These are phyloP conservation scores for Percina caprodes DNA, from an alignment of 2,113 vertebrate genomes.

Conservation along the genomic window DNA sequence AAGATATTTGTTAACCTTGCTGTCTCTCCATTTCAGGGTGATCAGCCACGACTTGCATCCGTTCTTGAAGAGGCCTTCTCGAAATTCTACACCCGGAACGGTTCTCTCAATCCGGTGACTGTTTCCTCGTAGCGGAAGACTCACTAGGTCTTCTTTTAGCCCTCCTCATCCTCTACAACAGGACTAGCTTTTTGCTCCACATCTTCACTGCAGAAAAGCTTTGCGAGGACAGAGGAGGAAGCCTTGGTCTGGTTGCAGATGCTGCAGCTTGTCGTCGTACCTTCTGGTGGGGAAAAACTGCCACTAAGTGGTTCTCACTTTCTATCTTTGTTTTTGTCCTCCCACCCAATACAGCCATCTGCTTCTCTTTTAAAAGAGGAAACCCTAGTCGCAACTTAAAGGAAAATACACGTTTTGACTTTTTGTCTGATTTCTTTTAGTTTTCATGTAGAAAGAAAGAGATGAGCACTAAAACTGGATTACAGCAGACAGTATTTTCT, in stretches of 20 bases:
- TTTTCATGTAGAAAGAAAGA: slow-evolving; percentile 27
- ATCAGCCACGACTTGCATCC: slow-evolving; percentile 92
- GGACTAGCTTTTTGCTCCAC: slow-evolving; percentile 69
- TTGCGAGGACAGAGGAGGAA: slow-evolving; percentile 66
- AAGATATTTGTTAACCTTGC: background rate
- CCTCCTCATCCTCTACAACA: slow-evolving; percentile 56
- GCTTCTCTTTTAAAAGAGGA: slow-evolving; percentile 81
- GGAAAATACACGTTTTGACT: slow-evolving; percentile 64
- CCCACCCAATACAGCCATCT: slow-evolving; percentile 74
- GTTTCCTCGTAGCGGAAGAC: slow-evolving; percentile 92
- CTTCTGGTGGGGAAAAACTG: slow-evolving; percentile 72
- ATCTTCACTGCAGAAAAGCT: slow-evolving; percentile 63
- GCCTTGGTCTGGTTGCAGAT: slow-evolving; percentile 63
- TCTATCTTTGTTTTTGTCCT: slow-evolving; percentile 44
- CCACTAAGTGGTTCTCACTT: slow-evolving; percentile 74
- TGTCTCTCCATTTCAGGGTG: slow-evolving; percentile 82
- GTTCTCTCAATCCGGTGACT: slow-evolving; percentile 92
- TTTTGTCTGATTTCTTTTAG: slow-evolving; percentile 47
- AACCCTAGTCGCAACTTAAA: slow-evolving; percentile 66
- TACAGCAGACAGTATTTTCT: slow-evolving; percentile 53
- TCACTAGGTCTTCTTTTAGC: slow-evolving; percentile 36
- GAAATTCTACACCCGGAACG: slow-evolving; percentile 95
- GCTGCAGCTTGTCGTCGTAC: slow-evolving; percentile 64
- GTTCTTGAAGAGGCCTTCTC: slow-evolving; percentile 98
- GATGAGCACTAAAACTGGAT: slow-evolving; percentile 31